Evolutionary conservation across 2,888 invertebrate genomes (phyloP).

Genomic region (Diplolepis rosae): DNA sequence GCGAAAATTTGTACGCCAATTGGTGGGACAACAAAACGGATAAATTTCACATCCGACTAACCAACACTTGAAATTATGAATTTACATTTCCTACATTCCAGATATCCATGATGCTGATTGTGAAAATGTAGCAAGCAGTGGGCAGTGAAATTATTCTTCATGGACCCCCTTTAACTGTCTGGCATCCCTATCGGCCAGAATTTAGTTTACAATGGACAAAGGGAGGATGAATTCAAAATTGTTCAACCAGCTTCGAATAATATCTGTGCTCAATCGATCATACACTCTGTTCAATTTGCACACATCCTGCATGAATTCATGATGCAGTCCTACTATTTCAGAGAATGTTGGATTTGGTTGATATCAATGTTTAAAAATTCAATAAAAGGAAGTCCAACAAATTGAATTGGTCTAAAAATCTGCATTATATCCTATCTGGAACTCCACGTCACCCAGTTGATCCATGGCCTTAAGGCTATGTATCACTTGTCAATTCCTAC

Average conservation of each 20-base stretch:
- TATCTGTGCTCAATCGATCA: constrained; percentile 24
- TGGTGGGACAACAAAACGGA: not conserved
- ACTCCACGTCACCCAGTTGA: no score
- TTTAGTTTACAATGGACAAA: constrained; percentile 56
- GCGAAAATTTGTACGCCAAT: not conserved
- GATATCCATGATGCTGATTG: not conserved
- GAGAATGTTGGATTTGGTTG: not conserved
- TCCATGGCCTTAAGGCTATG: no score
- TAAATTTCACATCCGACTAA: not conserved
- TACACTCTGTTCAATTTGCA: constrained; percentile 18
- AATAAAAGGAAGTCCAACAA: no score
- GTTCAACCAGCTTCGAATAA: not conserved
- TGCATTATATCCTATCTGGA: no score
- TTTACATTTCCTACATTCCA: not conserved
- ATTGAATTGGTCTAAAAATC: no score
- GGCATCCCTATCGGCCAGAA: constrained; percentile 63
- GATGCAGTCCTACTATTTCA: not conserved
- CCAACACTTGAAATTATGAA: not conserved
- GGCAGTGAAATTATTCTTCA: constrained; percentile 54
- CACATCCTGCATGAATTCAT: constrained; percentile 18
- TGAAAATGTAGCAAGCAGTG: constrained; percentile 10
- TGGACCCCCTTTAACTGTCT: constrained; percentile 50
- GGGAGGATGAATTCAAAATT: constrained; percentile 12
- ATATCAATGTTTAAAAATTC: no score
- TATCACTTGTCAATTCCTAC: no score